phyloP scores from a whole-genome alignment of 23 tunicate genomes.

The Clavelina lepadiformis region DNA sequence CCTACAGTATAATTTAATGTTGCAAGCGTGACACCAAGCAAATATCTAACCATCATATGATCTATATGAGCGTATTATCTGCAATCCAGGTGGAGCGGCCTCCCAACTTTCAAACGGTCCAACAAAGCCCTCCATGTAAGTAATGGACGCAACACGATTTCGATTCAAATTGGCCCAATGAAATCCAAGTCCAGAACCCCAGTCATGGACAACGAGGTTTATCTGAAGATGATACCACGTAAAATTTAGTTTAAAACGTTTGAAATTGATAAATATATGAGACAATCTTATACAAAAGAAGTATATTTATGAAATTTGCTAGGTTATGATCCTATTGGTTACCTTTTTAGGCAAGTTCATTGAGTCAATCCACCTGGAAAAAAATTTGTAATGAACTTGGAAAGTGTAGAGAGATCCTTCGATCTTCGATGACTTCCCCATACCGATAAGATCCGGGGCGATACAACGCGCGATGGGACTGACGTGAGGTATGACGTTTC shows the following conservation, averaged over 20 bases:
- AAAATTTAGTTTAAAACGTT: no score
- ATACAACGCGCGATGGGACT: constrained; percentile 60
- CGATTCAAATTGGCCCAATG: constrained; percentile 76
- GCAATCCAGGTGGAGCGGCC: constrained; percentile 36
- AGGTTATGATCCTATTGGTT: no score
- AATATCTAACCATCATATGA: no score
- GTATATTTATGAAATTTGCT: no score
- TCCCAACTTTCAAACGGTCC: constrained; percentile 62
- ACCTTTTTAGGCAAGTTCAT: constrained; percentile 70
- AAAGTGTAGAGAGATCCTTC: constrained; percentile 53
- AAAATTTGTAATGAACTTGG: constrained; percentile 60
- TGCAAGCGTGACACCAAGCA: no score
- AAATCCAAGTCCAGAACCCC: constrained; percentile 95
- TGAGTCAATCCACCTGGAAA: constrained; percentile 47
- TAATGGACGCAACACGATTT: constrained; percentile 47
- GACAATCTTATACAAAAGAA: no score
- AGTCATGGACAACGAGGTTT: constrained; percentile 82
- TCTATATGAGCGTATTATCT: no score
- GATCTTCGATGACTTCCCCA: constrained; percentile 76
- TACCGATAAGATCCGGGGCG: constrained; percentile 87
- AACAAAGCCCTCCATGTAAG: constrained; percentile 74
- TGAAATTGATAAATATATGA: no score
- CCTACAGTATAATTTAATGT: no score
- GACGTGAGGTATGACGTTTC: constrained; percentile 83
- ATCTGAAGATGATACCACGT: no score